Conservation (phyloP, 2,797 vertebrate species). For the Chiroxiphia lanceolata region DNA sequence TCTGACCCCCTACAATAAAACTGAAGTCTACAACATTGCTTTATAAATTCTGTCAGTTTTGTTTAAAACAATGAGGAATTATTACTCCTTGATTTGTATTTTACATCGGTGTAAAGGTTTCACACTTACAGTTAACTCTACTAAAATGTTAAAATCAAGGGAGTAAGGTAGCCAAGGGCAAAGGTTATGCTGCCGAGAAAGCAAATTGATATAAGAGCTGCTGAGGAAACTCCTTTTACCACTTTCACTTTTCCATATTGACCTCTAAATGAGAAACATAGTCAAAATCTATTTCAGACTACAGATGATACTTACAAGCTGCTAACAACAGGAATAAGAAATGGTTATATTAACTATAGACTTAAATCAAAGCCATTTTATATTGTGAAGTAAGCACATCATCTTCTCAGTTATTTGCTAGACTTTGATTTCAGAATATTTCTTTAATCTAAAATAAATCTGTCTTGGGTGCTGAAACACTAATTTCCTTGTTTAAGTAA, state of each 20-base stretch:
- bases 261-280: not conserved
- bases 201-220: not conserved
- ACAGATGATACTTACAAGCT: not conserved
- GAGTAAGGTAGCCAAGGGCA: not conserved
- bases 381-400: not conserved
- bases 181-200: not conserved
- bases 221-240: not conserved
- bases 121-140: not conserved
- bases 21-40: not conserved
- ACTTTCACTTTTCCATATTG: not conserved
- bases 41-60: not conserved
- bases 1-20: not conserved
- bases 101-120: not conserved
- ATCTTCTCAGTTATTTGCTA: not conserved
- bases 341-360: not conserved
- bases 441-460: not conserved
- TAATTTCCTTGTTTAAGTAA: not conserved
- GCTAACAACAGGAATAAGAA: not conserved
- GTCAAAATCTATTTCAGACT: not conserved
- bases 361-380: not conserved
- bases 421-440: not conserved
- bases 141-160: not conserved
- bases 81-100: not conserved
- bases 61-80: not conserved
- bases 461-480: not conserved